phyloP scores from a whole-genome alignment of 2,113 vertebrate species.

The Puffinus mauretanicus region DNA sequence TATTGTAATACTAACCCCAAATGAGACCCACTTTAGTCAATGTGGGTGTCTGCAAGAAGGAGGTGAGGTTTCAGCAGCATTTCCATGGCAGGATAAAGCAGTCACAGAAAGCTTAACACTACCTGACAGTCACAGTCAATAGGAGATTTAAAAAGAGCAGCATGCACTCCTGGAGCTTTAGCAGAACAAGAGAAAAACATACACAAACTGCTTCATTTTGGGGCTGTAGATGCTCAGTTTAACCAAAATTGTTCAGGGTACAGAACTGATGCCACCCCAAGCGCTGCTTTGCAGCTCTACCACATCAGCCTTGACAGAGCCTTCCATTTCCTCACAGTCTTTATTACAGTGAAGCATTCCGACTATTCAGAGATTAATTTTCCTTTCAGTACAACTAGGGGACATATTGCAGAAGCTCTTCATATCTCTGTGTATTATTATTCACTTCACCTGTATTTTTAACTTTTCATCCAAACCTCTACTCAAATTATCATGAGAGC shows the following conservation, averaged over 20 bases:
- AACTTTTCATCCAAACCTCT: conserved; percentile 52
- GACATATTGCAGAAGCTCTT: not conserved
- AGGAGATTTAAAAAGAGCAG: not conserved
- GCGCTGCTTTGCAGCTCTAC: not conserved
- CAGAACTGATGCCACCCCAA: not conserved
- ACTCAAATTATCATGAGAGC: conserved; percentile 50
- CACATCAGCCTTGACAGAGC: not conserved
- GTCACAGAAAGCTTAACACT: not conserved
- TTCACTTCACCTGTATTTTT: conserved; percentile 46
- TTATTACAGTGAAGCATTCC: not conserved
- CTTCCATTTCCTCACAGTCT: not conserved
- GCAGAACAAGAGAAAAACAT: not conserved
- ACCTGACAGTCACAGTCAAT: not conserved
- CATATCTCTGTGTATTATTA: not conserved
- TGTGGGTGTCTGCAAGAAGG: accelerated
- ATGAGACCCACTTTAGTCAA: not conserved
- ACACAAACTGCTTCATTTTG: accelerated
- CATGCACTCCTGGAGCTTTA: accelerated
- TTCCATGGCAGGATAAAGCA: not conserved
- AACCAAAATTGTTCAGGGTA: accelerated
- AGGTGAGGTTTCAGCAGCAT: not conserved
- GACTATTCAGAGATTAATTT: not conserved
- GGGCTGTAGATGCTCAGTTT: accelerated
- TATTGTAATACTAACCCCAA: not conserved
- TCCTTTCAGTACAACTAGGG: not conserved